These are phyloP conservation scores for Trichogramma evanescens DNA, from an alignment of 2,888 invertebrate genomes.

Conservation along the genomic window DNA sequence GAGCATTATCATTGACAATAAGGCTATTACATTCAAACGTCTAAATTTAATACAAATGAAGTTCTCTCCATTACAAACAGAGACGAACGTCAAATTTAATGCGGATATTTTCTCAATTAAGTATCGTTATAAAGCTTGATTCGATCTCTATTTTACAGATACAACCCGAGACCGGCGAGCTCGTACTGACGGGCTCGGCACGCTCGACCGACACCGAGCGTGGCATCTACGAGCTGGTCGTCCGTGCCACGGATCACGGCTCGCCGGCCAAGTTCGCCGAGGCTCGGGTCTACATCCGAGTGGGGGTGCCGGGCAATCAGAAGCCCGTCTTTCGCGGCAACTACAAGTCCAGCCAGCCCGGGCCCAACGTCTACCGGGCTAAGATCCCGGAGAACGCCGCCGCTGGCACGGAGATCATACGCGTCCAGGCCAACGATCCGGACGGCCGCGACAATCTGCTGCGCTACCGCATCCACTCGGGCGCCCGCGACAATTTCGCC, in stretches of 20 bases:
- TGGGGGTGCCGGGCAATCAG: constrained; percentile 73
- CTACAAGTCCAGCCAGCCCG: constrained; percentile 56
- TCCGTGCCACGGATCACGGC: constrained; percentile 68
- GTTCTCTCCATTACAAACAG: no score
- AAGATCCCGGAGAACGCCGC: constrained; percentile 64
- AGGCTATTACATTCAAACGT: no score
- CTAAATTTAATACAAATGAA: no score
- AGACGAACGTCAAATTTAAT: no score
- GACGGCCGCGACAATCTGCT: constrained; percentile 67
- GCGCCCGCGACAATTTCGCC: constrained; percentile 70
- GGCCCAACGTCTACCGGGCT: constrained; percentile 66
- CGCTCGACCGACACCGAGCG: constrained; percentile 68
- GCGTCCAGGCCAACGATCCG: constrained; percentile 68
- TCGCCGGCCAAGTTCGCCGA: constrained; percentile 61
- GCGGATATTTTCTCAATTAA: no score
- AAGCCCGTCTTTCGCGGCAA: constrained; percentile 73
- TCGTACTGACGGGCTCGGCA: constrained; percentile 58
- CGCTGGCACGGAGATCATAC: constrained; percentile 63
- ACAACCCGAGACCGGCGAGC: constrained; percentile 64
- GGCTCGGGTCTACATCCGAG: constrained; percentile 62
- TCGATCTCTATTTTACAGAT: constrained; percentile 43
- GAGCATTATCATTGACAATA: no score
- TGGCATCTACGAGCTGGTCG: constrained; percentile 63
- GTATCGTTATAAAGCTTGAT: not conserved
- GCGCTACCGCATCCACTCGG: constrained; percentile 64